Base-by-base conservation (phyloP, 2,888 invertebrate genomes). In the Deilephila elpenor region DNA sequence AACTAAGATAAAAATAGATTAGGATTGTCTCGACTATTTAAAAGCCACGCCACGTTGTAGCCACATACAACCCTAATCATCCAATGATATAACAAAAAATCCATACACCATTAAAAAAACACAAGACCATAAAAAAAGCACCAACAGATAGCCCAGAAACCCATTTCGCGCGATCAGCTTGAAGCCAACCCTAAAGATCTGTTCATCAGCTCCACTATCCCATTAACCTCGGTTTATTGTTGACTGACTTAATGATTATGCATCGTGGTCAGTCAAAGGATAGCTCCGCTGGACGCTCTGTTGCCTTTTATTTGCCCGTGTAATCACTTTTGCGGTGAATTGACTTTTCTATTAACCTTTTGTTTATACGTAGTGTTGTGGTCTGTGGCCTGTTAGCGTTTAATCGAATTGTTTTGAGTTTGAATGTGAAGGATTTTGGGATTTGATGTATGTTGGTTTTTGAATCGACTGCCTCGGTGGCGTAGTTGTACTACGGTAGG, bases 341-440 rank as follows among this genome's bases (percentile, higher is more conserved):
- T 79, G 76, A 75, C 77, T 79, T 80, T 78, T 74, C 75, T 73
- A 74, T 76, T 74, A 73, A 73, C 77, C 72, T 73, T 79, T 79
- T 80, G 61, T 61, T 61, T 61, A 61, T 61, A 17, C 32, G 32
- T 25, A 20, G 25, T 59, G 59, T 59, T 61, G 14, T 32, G 61
- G 29, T 32, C 5, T 61, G 32, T 32, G 1, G 19, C 32, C 5
- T 6, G 29, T 34, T 29, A 32, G 6, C 19, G 8, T 17, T 61
- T 34, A 19, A 19, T 11, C 29, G 17, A 32, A 29, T 61, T 17
- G 29, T 32, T 19, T 32, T 17, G 60, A 5, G 17, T 29, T 14
- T 11, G 7, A 17, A 14, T 29, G 25, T 61, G 17, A n/a, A 56
- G 19, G 53, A 25, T 25, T 56, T 56, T 56, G 19, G 53, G 56